Percentiles rank a stretch among this genome's conserved stretches.
Evolutionary conservation across 2,888 invertebrate genomes (phyloP).

Genomic region (Rambutsinella grinnellia): DNA sequence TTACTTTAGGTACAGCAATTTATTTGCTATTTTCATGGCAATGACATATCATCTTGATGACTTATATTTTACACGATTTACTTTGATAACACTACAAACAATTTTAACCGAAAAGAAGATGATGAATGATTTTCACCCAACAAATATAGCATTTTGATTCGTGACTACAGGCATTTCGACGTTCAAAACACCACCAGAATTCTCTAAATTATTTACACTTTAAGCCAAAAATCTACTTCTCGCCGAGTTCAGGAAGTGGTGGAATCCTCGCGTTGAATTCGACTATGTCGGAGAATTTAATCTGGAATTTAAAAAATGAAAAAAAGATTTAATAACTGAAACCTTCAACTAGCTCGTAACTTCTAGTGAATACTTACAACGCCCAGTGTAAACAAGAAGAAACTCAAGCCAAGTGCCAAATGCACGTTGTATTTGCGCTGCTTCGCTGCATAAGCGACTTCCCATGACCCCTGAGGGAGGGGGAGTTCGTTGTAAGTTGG

Average conservation of each 20-base stretch:
- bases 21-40: too few relatives aligned
- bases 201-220: too few relatives aligned
- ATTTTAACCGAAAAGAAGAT: too few relatives aligned
- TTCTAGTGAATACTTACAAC: conserved; percentile 65
- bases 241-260: conserved; percentile 53
- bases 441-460: conserved; percentile 76
- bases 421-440: conserved; percentile 80
- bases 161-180: too few relatives aligned
- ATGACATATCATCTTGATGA: too few relatives aligned
- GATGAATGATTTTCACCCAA: too few relatives aligned
- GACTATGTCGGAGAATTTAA: conserved; percentile 48
- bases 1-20: too few relatives aligned
- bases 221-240: too few relatives aligned
- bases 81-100: too few relatives aligned
- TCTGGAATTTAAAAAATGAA: conserved; percentile 18
- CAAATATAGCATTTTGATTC: too few relatives aligned
- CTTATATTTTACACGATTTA: too few relatives aligned
- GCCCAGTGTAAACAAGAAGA: conserved; percentile 70
- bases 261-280: conserved; percentile 36
- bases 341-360: background rate
- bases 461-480: conserved; percentile 83
- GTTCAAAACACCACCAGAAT: too few relatives aligned
- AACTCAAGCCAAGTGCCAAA: conserved; percentile 74
- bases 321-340: background rate
- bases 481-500: conserved; percentile 83